Base-by-base conservation (phyloP, 2,113 vertebrate species). In the Formicarius rufipectus region DNA sequence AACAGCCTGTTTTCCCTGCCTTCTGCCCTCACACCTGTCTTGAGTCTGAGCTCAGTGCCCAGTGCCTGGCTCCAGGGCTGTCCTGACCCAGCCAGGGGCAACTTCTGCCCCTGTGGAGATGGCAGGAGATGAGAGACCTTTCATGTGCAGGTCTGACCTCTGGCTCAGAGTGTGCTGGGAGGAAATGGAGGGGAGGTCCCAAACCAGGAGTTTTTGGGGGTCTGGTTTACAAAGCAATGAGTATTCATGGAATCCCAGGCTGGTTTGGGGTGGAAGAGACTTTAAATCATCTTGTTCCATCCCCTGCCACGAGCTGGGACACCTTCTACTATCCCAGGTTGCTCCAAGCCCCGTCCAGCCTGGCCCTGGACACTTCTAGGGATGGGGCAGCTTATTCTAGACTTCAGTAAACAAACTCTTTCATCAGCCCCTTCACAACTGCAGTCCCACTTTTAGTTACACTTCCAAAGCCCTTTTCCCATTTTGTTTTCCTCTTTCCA, bases 401-500 rank as follows among this genome's bases (percentile, higher is more conserved):
- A 10, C 33, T 86, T 40, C 10, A 59, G 12, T 35, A 39, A 75
- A 55, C 12, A 21, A 56, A 21, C 55, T 22, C 6, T 67, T 56
- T 58, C 31, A 27, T 76, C 58, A 64, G 7, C 35, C 12, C 33
- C 10, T 85, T 89, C 50, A 10, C 74, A 71, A 9, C n/a, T 44
- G 17, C 23, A 10, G 2, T 59, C 50, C 19, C 42, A 23, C 8
- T 62, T 69, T 10, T 35, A 25, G 16, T 89, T 53, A 19, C 7
- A 6, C 22, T 81, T 58, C 24, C 40, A 69, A 56, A 80, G 9
- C 49, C 10, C 1, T 7, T 28, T 27, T 14, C 17, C 16, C 14
- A 0, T 22, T 13, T 10, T 5, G 4, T 28, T 35, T 4, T 6
- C 13, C 4, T 47, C 10, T 25, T 47, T 8, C 23, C 30, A 40